These are phyloP conservation scores for Microtus pennsylvanicus DNA, from an alignment of 2,113 vertebrate species.

Conservation along the genomic window DNA sequence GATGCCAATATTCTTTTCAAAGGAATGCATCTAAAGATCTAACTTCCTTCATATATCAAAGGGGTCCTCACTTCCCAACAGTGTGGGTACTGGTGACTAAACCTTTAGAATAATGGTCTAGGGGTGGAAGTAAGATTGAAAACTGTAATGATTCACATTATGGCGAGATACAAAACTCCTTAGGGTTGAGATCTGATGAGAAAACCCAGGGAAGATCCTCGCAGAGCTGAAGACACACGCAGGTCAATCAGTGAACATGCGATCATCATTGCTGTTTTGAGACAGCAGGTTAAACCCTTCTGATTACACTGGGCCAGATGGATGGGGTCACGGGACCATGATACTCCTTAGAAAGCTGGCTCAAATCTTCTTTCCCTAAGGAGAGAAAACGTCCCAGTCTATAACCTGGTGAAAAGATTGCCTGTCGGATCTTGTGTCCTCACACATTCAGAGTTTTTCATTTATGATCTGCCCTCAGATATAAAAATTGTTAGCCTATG, in stretches of 20 bases:
- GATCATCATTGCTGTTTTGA: neutral
- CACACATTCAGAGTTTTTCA: neutral
- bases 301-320: neutral
- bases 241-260: neutral
- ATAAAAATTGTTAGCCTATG: neutral
- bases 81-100: neutral
- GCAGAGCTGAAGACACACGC: neutral
- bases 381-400: neutral
- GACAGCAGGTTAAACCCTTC: neutral
- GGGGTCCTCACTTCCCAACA: neutral
- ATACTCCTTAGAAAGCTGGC: neutral
- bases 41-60: neutral
- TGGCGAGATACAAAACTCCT: neutral
- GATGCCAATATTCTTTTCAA: neutral
- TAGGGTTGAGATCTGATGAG: neutral
- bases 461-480: neutral
- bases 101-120: neutral
- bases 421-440: neutral
- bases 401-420: neutral
- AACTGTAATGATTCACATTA: rapidly evolving
- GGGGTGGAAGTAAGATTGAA: neutral
- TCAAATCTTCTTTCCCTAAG: neutral
- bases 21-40: neutral
- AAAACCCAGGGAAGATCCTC: rapidly evolving
- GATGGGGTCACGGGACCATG: rapidly evolving